Percentiles rank a stretch among this genome's conserved stretches.
Evolutionary conservation across 2,113 vertebrate genomes (phyloP).

Genomic region (Abramis brama): DNA sequence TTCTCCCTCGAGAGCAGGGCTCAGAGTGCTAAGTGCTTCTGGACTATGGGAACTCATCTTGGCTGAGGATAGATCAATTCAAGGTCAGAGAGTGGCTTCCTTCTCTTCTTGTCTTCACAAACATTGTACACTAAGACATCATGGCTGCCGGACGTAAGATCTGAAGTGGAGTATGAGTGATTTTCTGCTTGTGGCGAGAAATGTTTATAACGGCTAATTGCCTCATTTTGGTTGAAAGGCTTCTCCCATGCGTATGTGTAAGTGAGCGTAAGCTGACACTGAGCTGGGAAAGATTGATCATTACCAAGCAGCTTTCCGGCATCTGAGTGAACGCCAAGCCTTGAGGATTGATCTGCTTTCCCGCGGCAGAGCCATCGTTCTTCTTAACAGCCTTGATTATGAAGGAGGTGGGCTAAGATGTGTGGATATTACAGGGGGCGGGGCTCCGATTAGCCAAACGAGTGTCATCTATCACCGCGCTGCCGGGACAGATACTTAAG

Average conservation of each 20-base stretch:
- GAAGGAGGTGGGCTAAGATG: slow-evolving; percentile 54
- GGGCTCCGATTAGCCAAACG: slow-evolving; percentile 24
- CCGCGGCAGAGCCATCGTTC: slow-evolving; percentile 57
- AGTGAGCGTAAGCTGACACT: slow-evolving; percentile 36
- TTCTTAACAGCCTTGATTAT: slow-evolving; percentile 60
- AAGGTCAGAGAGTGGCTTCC: slow-evolving; percentile 50
- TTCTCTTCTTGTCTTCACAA: background rate
- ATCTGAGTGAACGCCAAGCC: slow-evolving; percentile 41
- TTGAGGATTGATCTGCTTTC: slow-evolving; percentile 54
- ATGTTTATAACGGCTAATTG: slow-evolving; percentile 23
- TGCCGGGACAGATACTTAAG: slow-evolving; percentile 28
- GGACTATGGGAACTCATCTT: slow-evolving; percentile 48
- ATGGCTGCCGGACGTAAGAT: background rate
- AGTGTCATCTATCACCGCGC: slow-evolving; percentile 10
- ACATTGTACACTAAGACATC: slow-evolving; percentile 10
- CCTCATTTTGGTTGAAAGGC: slow-evolving; percentile 14
- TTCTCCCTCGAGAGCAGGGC: slow-evolving; percentile 38
- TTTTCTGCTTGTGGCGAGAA: background rate
- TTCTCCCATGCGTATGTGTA: background rate
- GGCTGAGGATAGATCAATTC: slow-evolving; percentile 22
- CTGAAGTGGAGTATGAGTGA: background rate
- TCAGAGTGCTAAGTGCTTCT: slow-evolving; percentile 41
- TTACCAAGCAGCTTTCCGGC: slow-evolving; percentile 43
- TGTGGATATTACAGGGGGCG: slow-evolving; percentile 46
- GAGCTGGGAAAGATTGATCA: slow-evolving; percentile 27